phyloP scores from a whole-genome alignment of 2,888 invertebrate genomes.

The Nysson spinosus region DNA sequence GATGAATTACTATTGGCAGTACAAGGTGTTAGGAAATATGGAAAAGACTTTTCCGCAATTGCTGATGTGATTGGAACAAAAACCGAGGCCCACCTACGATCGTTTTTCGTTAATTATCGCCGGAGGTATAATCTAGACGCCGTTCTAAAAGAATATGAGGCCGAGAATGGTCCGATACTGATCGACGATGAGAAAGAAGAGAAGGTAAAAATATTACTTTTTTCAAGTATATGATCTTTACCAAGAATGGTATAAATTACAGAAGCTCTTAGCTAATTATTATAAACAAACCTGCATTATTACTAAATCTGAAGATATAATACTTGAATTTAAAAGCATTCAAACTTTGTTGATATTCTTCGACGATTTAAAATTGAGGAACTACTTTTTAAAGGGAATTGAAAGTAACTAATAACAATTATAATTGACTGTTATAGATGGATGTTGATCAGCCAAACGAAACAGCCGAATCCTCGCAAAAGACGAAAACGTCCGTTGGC shows the following conservation, averaged over 20 bases:
- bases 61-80: conserved; percentile 97
- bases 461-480: conserved; percentile 72
- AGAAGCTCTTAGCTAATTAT: no score
- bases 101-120: conserved; percentile 94
- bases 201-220: conserved; percentile 75
- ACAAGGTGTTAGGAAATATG: conserved; percentile 90
- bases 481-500: conserved; percentile 68
- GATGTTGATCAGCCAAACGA: conserved; percentile 73
- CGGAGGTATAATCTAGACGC: conserved; percentile 93
- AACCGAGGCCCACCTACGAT: conserved; percentile 93
- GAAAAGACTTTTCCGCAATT: conserved; percentile 94
- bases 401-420: not conserved
- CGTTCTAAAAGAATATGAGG: conserved; percentile 90
- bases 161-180: conserved; percentile 82
- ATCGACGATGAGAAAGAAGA: conserved; percentile 78
- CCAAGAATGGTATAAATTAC: no score
- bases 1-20: conserved; percentile 95
- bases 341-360: no score
- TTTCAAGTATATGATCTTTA: no score
- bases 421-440: conserved; percentile 63
- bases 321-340: no score
- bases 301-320: no score
- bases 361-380: no score
- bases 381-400: no score
- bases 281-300: no score